Evolutionary conservation across 2,113 vertebrate genomes (phyloP).

Genomic region (Hippocampus mohnikei): DNA sequence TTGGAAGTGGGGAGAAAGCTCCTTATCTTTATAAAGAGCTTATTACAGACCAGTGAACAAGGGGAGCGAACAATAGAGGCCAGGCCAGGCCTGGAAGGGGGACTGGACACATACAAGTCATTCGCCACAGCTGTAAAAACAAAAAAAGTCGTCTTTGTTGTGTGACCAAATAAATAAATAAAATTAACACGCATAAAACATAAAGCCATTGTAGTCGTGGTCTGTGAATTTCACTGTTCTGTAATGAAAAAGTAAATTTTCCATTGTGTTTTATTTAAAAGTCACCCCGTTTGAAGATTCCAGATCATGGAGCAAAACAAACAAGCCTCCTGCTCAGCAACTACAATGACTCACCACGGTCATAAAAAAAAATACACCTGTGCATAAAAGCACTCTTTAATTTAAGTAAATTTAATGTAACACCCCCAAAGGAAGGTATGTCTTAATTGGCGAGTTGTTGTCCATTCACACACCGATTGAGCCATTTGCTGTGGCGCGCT

Average conservation of each 20-base stretch:
- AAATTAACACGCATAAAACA: too few relatives aligned
- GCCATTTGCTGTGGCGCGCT: background rate
- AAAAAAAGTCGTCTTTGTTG: background rate
- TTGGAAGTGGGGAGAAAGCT: constrained; percentile 76
- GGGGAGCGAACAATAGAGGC: constrained; percentile 68
- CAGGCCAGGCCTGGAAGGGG: constrained; percentile 42
- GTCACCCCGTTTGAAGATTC: background rate
- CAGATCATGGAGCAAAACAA: background rate
- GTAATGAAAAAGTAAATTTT: background rate
- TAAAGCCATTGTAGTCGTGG: too few relatives aligned
- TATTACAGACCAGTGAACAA: constrained; percentile 67
- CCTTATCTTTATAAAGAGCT: constrained; percentile 75
- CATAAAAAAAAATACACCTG: background rate
- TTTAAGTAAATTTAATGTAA: background rate
- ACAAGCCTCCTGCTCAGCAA: background rate
- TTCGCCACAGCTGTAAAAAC: constrained; percentile 15
- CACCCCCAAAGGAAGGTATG: background rate
- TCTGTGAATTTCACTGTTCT: too few relatives aligned
- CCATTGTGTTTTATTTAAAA: background rate
- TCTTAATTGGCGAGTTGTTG: background rate
- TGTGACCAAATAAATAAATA: background rate
- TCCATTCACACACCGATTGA: background rate
- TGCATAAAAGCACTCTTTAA: background rate
- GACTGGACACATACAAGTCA: constrained; percentile 44
- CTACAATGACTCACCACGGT: background rate